phyloP scores from a whole-genome alignment of 2,797 vertebrate species.

The Chaetodon trifasciatus region DNA sequence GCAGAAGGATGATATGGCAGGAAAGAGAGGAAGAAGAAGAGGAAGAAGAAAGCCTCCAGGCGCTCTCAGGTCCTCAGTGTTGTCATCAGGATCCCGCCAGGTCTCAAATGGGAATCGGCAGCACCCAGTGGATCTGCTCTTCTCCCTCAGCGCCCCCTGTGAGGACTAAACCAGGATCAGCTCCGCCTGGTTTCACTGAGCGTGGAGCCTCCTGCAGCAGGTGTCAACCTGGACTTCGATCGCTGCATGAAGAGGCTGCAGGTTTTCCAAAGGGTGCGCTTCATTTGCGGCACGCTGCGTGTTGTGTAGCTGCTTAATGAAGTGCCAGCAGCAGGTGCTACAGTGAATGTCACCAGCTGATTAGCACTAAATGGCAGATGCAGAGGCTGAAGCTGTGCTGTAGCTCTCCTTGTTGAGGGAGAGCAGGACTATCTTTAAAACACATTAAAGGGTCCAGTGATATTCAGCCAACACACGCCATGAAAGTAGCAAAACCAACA shows the following conservation, averaged over 20 bases:
- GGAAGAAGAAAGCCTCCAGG: constrained; percentile 51
- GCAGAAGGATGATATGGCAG: background rate
- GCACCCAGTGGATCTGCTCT: constrained; percentile 22
- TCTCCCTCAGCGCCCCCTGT: constrained; percentile 40
- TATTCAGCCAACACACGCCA: background rate
- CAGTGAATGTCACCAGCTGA: constrained; percentile 1
- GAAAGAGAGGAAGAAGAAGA: background rate
- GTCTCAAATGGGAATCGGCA: constrained; percentile 39
- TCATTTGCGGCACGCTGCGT: background rate
- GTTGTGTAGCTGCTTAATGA: background rate
- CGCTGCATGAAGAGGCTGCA: background rate
- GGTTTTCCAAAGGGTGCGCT: background rate
- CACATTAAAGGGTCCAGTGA: background rate
- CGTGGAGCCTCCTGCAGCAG: background rate
- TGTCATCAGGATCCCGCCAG: constrained; percentile 64
- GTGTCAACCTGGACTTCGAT: background rate
- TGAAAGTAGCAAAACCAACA: background rate
- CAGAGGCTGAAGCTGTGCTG: background rate
- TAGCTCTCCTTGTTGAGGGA: background rate
- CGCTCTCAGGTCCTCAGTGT: constrained; percentile 7
- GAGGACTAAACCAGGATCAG: constrained; percentile 22
- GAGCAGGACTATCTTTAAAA: background rate
- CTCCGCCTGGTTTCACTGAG: background rate
- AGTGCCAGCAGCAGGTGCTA: background rate
- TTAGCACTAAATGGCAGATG: background rate